Base-by-base conservation (phyloP, 2,888 invertebrate species). In the Onchidella celtica region DNA sequence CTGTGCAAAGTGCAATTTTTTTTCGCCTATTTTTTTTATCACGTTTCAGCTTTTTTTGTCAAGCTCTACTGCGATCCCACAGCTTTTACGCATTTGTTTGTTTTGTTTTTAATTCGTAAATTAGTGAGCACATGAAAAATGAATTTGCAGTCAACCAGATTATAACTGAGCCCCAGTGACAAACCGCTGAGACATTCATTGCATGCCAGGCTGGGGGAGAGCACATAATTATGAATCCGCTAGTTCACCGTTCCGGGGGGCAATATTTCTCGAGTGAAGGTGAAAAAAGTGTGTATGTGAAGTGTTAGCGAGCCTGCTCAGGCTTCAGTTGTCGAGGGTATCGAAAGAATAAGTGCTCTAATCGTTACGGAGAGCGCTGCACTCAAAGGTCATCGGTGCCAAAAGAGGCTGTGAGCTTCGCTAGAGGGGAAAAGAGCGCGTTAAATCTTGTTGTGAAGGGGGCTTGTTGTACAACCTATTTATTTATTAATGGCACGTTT, bases 361-460 rank as follows among this genome's bases (percentile, higher is more conserved):
- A 74, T 74, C 74, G 74, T 61, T 47, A 47, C 29, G 24, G 40
- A 32, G 63, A 63, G 63, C 17, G 61, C 40, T 29, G 59, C 32
- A 29, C 63, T 40, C 14, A 74, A 74, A 74, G 74, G 74, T 74
- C 74, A 74, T 74, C 74, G 74, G 38, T 74, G 74, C 74, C 74
- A 74, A 1, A 63, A n/a, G 74, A 59, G 74, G 40, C 74, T 40
- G 74, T 29, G n/a, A 40, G 63, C 3, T 32, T 29, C 27, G 38
- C 61, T 47, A 9, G 17, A 14, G n/a, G 38, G 63, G 63, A 14
- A 14, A 29, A 29, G 40, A 63, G n/a, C 34, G 40, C 29, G 4
- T 24, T 74, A 74, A 74, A 74, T 74, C 74, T 61, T 74, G 27
- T 21, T 59, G 66, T 69, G 57, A 68, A 68, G 34, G 65, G 65